Evolutionary conservation across 37 sponge, comb jelly and placozoan species (phyloP).

Genomic region (Haliclona indistincta): DNA sequence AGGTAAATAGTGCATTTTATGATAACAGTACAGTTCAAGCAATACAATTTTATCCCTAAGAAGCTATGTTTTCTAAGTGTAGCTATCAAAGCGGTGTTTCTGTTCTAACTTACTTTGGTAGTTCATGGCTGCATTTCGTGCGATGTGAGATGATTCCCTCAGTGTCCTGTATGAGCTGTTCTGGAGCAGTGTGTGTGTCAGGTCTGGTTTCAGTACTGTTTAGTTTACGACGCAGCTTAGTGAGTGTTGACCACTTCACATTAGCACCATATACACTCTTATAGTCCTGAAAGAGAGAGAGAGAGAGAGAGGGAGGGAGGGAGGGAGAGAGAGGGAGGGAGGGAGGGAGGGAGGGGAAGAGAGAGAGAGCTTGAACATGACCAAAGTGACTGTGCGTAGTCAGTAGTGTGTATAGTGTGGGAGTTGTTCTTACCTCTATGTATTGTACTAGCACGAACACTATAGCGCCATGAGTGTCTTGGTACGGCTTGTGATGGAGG

Average conservation of each 20-base stretch:
- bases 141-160: constrained; percentile 43
- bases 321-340: not conserved
- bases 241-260: constrained; percentile 19
- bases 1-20: not conserved
- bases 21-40: not conserved
- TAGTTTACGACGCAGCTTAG: constrained; percentile 15
- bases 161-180: constrained; percentile 47
- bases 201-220: not conserved
- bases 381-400: not conserved
- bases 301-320: not conserved
- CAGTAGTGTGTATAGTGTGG: not conserved
- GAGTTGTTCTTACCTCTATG: constrained; percentile 11
- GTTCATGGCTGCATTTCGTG: constrained; percentile 1
- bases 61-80: too few relatives aligned
- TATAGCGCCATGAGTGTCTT: constrained; percentile 48
- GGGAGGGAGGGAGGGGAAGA: not conserved
- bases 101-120: constrained; percentile 30
- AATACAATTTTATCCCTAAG: too few relatives aligned
- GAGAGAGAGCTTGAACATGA: not conserved
- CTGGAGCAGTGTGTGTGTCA: constrained; percentile 25
- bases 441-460: constrained; percentile 62
- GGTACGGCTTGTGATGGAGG: constrained; percentile 64
- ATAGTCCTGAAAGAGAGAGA: constrained; percentile 4
- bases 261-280: not conserved
- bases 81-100: not conserved